Percentiles rank a stretch among this genome's conserved stretches.
Conservation (phyloP, 2,797 vertebrate species). For the Hephaestus fuliginosus region DNA sequence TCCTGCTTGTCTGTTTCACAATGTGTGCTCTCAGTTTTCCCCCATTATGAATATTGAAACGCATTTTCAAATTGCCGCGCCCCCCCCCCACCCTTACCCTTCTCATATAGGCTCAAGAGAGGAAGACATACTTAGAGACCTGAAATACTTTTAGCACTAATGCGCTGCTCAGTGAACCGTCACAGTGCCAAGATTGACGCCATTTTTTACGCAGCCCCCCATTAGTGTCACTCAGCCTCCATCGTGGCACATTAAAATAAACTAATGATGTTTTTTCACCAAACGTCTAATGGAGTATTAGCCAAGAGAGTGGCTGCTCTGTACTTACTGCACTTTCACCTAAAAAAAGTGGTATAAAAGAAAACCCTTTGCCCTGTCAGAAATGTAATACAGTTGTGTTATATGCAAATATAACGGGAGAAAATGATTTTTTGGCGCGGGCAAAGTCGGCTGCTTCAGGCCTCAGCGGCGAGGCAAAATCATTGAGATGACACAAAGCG, state of each 20-base stretch:
- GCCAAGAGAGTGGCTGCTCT: conserved; percentile 64
- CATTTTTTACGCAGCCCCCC: conserved; percentile 79
- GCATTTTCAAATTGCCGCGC: conserved; percentile 63
- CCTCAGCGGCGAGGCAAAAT: conserved; percentile 36
- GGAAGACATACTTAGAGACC: conserved; percentile 70
- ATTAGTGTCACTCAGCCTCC: conserved; percentile 87
- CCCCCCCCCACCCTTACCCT: conserved; percentile 10
- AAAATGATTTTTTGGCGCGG: conserved; percentile 31
- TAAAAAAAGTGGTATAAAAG: conserved; percentile 38
- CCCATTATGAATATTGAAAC: conserved; percentile 68
- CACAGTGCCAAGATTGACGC: conserved; percentile 83
- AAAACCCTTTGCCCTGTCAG: conserved; percentile 19
- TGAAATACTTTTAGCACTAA: conserved; percentile 83
- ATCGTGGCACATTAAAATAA: conserved; percentile 84
- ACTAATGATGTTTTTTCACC: conserved; percentile 82
- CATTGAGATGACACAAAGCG: conserved; percentile 54
- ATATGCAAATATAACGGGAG: conserved; percentile 37
- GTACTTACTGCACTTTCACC: conserved; percentile 68
- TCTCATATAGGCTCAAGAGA: conserved; percentile 57
- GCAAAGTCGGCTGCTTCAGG: conserved; percentile 11
- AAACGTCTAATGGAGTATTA: conserved; percentile 79
- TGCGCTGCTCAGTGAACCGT: conserved; percentile 83
- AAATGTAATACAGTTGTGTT: conserved; percentile 33
- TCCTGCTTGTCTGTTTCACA: conserved; percentile 64
- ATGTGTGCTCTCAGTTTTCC: conserved; percentile 37